A percentile compares a stretch with the other conserved stretches of the same genome.
Conservation (phyloP, 2,797 vertebrate species). For the Buphagus erythrorhynchus region DNA sequence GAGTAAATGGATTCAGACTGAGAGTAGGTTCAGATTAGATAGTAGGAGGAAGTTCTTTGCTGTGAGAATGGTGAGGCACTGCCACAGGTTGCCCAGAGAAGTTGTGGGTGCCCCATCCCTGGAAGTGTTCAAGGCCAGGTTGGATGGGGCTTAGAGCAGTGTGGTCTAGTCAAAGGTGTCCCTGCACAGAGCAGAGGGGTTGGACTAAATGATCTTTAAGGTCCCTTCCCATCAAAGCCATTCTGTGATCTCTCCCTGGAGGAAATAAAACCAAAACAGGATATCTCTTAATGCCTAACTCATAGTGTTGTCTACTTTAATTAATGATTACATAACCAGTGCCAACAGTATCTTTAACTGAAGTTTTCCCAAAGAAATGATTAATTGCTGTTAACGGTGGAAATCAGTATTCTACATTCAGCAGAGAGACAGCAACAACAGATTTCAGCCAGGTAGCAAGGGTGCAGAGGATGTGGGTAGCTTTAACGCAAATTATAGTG, state of each 20-base stretch:
- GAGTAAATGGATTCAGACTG: background rate
- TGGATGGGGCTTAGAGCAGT: background rate
- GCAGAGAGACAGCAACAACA: background rate
- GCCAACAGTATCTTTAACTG: background rate
- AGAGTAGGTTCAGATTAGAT: background rate
- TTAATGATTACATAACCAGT: background rate
- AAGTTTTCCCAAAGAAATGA: background rate
- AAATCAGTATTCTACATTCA: background rate
- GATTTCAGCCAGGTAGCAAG: background rate
- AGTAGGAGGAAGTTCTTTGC: background rate
- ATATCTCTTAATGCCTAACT: background rate
- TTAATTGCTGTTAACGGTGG: background rate
- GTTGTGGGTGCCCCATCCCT: background rate
- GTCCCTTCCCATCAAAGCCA: background rate
- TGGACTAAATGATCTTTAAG: background rate
- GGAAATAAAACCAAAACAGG: background rate
- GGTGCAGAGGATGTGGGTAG: background rate
- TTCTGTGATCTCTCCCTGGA: background rate
- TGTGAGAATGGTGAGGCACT: background rate
- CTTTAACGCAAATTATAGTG: background rate
- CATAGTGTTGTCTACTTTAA: background rate
- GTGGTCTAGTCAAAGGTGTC: background rate
- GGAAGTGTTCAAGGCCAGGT: background rate
- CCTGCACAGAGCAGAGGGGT: background rate
- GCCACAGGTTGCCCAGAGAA: background rate